Conservation (phyloP, 2,888 invertebrate genomes). For the Melangyna quadrimaculata region DNA sequence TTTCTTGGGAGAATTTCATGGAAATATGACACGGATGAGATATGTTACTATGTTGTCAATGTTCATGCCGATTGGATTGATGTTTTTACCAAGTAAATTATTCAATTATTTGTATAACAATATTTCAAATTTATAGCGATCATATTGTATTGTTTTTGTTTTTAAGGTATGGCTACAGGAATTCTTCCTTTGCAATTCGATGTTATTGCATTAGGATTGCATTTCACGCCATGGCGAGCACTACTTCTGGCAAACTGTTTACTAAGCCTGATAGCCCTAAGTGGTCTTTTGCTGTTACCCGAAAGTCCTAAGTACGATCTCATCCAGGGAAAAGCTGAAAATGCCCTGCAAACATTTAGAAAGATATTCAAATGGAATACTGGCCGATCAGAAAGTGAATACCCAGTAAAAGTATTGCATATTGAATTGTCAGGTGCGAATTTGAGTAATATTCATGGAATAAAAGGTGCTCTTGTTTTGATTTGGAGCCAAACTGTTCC, state of each 20-base stretch:
- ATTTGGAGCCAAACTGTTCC: conserved; percentile 79
- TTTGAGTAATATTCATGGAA: conserved; percentile 75
- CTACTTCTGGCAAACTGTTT: conserved; percentile 86
- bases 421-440: conserved; percentile 75
- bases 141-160: neutral
- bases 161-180: conserved; percentile 86
- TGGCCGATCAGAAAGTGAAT: conserved; percentile 80
- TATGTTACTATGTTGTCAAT: conserved; percentile 83
- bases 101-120: neutral
- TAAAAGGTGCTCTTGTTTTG: conserved; percentile 76
- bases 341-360: conserved; percentile 84
- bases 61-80: conserved; percentile 83
- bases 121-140: neutral
- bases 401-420: conserved; percentile 81
- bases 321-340: conserved; percentile 83
- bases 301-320: conserved; percentile 91
- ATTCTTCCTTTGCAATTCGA: conserved; percentile 85
- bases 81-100: conserved; percentile 82
- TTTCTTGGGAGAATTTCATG: conserved; percentile 84
- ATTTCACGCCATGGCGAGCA: conserved; percentile 88
- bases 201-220: conserved; percentile 82
- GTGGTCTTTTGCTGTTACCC: conserved; percentile 84
- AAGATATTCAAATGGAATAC: conserved; percentile 84
- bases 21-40: conserved; percentile 81
- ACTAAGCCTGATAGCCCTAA: conserved; percentile 84